Conservation (phyloP, 2,797 vertebrate species). For the Otolemur crassicaudatus region DNA sequence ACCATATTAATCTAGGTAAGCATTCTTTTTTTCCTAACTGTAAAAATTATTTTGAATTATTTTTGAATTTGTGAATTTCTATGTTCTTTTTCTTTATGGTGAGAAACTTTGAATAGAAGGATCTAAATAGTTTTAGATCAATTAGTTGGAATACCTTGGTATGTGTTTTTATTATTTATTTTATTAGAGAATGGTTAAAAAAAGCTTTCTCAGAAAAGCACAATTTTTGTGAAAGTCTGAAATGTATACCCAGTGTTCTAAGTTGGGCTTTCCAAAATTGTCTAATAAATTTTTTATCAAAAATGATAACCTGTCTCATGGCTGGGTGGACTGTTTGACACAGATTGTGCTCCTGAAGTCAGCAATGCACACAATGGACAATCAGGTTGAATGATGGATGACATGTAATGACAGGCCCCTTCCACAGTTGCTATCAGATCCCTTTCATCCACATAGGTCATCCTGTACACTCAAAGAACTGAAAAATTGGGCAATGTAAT, state of each 20-base stretch:
- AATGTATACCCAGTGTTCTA: neutral
- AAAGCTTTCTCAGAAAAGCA: neutral
- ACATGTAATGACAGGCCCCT: neutral
- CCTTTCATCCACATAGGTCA: neutral
- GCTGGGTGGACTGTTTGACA: neutral
- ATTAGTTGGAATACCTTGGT: neutral
- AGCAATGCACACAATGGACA: neutral
- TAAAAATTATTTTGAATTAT: conserved; percentile 1
- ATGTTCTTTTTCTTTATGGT: neutral
- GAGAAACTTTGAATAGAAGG: neutral
- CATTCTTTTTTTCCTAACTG: neutral
- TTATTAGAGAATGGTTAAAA: neutral
- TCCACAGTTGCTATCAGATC: neutral
- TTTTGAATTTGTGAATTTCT: neutral
- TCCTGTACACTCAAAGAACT: neutral
- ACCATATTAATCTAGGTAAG: neutral
- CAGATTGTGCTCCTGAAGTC: too few relatives aligned
- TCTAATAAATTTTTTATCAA: neutral
- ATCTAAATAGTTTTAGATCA: neutral
- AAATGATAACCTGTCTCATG: neutral
- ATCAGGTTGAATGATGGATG: neutral
- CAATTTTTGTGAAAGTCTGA: neutral
- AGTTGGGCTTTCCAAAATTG: neutral
- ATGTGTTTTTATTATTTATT: neutral
- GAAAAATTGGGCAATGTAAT: neutral